Evolutionary conservation across 53 echinoderm and acorn worm genomes (phyloP).

Genomic region (Temnopleurus reevesii): DNA sequence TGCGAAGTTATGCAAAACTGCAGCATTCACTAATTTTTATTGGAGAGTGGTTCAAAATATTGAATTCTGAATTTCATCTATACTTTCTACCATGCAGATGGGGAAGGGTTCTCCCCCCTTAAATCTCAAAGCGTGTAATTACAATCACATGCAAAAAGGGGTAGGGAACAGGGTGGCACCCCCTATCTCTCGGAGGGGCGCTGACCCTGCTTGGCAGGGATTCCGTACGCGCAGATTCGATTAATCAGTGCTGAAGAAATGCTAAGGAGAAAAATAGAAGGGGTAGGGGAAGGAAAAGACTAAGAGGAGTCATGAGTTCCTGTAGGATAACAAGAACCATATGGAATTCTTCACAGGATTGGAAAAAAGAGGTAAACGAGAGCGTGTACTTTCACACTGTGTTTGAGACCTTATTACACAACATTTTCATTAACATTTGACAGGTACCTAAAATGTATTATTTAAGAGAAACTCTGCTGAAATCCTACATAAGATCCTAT

Average conservation of each 20-base stretch:
- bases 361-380: too few relatives aligned
- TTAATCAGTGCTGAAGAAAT: conserved; percentile 11
- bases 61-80: not conserved
- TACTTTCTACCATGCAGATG: too few relatives aligned
- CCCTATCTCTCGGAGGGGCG: not conserved
- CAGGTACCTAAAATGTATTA: too few relatives aligned
- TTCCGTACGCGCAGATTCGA: not conserved
- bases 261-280: not conserved
- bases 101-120: not conserved
- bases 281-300: not conserved
- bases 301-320: conserved; percentile 33
- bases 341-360: conserved; percentile 7
- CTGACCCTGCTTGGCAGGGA: conserved; percentile 12
- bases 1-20: too few relatives aligned
- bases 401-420: too few relatives aligned
- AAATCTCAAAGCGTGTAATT: not conserved
- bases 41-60: not conserved
- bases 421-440: too few relatives aligned
- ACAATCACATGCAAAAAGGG: not conserved
- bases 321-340: conserved; percentile 24
- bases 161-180: not conserved
- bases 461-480: too few relatives aligned
- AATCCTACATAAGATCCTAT: too few relatives aligned
- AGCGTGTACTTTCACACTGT: too few relatives aligned
- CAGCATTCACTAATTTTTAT: too few relatives aligned